phyloP scores from a whole-genome alignment of 1,140 invertebrate genomes.

The Dinoponera quadriceps region DNA sequence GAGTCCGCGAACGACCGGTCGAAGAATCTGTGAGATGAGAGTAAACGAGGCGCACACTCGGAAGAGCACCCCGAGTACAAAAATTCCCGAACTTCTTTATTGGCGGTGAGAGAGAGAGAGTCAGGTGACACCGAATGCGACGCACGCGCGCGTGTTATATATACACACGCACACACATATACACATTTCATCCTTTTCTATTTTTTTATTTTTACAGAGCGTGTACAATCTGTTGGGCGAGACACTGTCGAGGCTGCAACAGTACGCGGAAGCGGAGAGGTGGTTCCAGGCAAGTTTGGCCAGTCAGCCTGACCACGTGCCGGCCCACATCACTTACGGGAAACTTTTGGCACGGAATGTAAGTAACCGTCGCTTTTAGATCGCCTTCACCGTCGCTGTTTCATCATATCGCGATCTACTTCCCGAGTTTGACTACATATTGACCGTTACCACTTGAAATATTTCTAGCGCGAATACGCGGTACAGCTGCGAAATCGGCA shows the following conservation, averaged over 20 bases:
- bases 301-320: slow-evolving; percentile 94
- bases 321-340: slow-evolving; percentile 95
- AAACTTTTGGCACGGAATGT: slow-evolving; percentile 96
- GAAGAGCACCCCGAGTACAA: neutral
- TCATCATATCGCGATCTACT: slow-evolving; percentile 57
- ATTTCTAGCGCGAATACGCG: slow-evolving; percentile 62
- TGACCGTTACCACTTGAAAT: slow-evolving; percentile 64
- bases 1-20: neutral
- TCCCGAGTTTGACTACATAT: slow-evolving; percentile 64
- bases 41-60: neutral
- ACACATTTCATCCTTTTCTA: neutral
- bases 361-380: slow-evolving; percentile 83
- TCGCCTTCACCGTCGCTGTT: slow-evolving; percentile 42
- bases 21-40: neutral
- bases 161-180: too few species aligned
- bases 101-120: neutral
- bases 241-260: slow-evolving; percentile 92
- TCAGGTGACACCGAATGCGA: neutral
- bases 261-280: slow-evolving; percentile 92
- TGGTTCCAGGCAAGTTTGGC: slow-evolving; percentile 93
- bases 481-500: neutral
- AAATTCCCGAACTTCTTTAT: slow-evolving; percentile 4
- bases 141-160: neutral
- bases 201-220: slow-evolving; percentile 86
- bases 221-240: slow-evolving; percentile 95